Evolutionary conservation across 2,888 invertebrate genomes (phyloP), one percentile per base, ranked within the genome.

Genomic region (Drosophila kuntzei): DNA sequence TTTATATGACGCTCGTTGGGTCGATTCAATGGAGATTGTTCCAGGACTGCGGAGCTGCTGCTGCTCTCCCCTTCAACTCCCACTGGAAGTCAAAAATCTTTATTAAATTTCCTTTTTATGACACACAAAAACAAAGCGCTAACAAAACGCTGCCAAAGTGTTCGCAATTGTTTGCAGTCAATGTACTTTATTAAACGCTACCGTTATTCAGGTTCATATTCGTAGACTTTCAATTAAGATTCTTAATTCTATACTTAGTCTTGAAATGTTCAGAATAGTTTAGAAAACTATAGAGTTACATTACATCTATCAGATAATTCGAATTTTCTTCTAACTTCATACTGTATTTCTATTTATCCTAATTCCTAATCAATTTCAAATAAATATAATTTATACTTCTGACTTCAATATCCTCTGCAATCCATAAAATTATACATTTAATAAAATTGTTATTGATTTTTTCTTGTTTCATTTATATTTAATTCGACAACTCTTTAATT

Each of bases 31-130:
- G 37, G 54, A 50, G 20, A 53, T 44, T 59, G 53, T 27, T 47
- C 36, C 27, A 18, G 16, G 20, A 2, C 50, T 27, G 36, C 55
- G 22, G 14, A 43, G 27, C 34, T 41, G 55, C 39, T 32, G 27
- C 12, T 32, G 12, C 22, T 50, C 1, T 41, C 49, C 32, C 29
- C 16, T 16, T 12, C 7, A 29, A 55, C 41, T 66, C 65, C 67
- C 43, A 65, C 46, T 71, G 62, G 63, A 68, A 77, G 55, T 62
- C 63, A 70, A 67, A 63, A 77, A 78, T 87, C 81, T 87, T 82
- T 85, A 85, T 85, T 77, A 74, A 85, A 82, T 80, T 80, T 76
- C 50, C 34, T 70, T 85, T 84, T 85, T 85, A 84, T 70, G 77
- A 71, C 64, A 62, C 39, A 63, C 57, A 63, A 29, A 70, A 64